Evolutionary conservation across 1,140 invertebrate genomes (phyloP), one percentile per base, ranked within the genome.

Genomic region (Panagrolaimus sp.): DNA sequence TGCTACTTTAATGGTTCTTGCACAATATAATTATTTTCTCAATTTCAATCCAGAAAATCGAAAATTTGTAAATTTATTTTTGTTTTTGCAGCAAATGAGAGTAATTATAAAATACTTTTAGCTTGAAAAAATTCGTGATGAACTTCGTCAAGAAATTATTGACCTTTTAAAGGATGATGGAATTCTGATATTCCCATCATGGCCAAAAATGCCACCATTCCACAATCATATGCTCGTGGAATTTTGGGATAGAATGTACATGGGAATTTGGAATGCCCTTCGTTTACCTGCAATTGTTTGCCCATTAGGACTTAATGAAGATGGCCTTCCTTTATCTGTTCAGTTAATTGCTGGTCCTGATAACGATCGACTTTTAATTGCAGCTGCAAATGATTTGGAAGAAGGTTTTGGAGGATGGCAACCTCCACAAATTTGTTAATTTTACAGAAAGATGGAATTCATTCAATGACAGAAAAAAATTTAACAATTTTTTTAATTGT

Each of bases 331-430:
- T n/a, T 23, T 70, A 13, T 69, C 63, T 31, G 77, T 84, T 61
- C 78, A 88, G 85, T 88, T 94, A 7, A 38, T 76, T 38, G 61
- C 45, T 20, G 67, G 66, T 2, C 76, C 72, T 5, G 45, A 75
- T 48, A 44, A 27, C 5, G 74, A 76, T 20, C 45, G 72, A 38
- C 61, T 74, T 16, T 51, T 74, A 44, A 78, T 75, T 27, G 74
- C 74, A n/a, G 66, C 69, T 14, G 74, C 74, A 27, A 51, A 16
- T 74, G 89, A 92, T 78, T 83, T 97, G 9, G 91, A 92, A 77
- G 86, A 87, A 63, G 84, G 84, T 0, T 92, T 94, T 84, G 91
- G 90, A 11, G 92, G 92, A 2, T 95, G 90, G 89, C 31, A 7
- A 38, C 31, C 31, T 4, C n/a, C n/a, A n/a, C n/a, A n/a, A n/a